Evolutionary conservation across 2,113 vertebrate genomes (phyloP).

Genomic region (Penelope pileata): DNA sequence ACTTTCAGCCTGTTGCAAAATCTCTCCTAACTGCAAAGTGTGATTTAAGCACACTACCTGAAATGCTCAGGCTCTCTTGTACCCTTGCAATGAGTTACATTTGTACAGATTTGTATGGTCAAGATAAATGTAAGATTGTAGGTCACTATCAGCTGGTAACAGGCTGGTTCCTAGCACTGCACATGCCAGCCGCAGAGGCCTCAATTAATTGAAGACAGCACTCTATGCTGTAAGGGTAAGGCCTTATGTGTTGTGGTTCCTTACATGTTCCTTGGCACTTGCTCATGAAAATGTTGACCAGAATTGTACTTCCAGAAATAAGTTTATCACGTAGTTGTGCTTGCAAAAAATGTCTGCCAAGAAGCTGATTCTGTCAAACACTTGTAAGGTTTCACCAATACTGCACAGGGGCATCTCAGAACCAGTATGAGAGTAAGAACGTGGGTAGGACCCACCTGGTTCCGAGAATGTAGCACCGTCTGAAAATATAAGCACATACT

Average conservation of each 20-base stretch:
- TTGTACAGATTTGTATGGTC: fast-evolving
- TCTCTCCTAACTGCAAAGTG: not conserved
- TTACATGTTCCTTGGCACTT: not conserved
- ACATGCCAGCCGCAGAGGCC: not conserved
- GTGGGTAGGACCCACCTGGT: not conserved
- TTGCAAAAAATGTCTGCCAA: not conserved
- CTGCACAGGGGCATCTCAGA: not conserved
- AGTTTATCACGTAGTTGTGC: not conserved
- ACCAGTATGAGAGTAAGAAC: not conserved
- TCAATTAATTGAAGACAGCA: not conserved
- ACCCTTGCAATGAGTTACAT: not conserved
- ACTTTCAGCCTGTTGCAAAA: not conserved
- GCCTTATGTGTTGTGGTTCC: not conserved
- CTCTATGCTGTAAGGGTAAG: not conserved
- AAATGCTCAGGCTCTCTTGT: not conserved
- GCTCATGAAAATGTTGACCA: not conserved
- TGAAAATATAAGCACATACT: not conserved
- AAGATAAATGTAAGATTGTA: not conserved
- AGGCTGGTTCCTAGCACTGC: not conserved
- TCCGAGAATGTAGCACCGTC: not conserved
- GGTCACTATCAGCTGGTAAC: not conserved
- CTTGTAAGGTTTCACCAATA: fast-evolving
- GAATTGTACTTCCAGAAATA: not conserved
- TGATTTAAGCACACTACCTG: not conserved
- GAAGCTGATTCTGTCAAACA: not conserved